A percentile compares a stretch with the other conserved stretches of the same genome.
phyloP scores from a whole-genome alignment of 2,113 vertebrate genomes.

The Anguilla rostrata region DNA sequence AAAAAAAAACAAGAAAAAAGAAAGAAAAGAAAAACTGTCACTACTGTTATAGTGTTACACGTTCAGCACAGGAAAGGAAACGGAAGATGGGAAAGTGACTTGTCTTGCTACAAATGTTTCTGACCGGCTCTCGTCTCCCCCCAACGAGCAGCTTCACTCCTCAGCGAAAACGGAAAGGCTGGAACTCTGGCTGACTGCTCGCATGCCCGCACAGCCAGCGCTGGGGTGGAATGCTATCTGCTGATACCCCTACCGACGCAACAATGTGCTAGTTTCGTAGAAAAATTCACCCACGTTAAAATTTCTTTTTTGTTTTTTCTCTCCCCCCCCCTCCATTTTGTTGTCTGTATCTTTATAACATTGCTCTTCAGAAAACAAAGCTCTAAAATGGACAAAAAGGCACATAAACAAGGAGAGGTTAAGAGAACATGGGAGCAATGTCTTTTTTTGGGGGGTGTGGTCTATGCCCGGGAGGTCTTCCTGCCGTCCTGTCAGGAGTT shows the following conservation, averaged over 20 bases:
- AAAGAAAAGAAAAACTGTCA: not conserved
- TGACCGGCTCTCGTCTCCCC: conserved; percentile 22
- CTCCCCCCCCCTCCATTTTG: conserved; percentile 3
- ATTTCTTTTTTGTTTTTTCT: conserved; percentile 29
- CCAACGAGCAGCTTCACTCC: conserved; percentile 41
- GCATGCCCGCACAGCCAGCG: conserved; percentile 40
- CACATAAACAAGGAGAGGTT: conserved; percentile 93
- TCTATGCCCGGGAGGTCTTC: conserved; percentile 33
- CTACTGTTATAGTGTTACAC: conserved; percentile 33
- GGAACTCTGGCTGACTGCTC: conserved; percentile 22
- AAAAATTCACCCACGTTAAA: conserved; percentile 33
- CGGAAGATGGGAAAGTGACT: conserved; percentile 21
- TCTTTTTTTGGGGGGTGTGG: conserved; percentile 13
- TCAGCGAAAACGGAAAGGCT: conserved; percentile 1
- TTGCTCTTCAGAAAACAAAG: conserved; percentile 45
- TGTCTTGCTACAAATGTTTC: conserved; percentile 37
- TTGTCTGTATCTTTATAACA: conserved; percentile 30
- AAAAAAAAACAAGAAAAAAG: not conserved
- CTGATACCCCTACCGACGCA: conserved; percentile 30
- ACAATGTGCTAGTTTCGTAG: conserved; percentile 57
- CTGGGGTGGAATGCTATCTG: conserved; percentile 13
- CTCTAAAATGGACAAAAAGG: conserved; percentile 89
- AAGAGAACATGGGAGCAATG: conserved; percentile 51
- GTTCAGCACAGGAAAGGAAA: conserved; percentile 19
- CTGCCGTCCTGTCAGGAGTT: conserved; percentile 38